Evolutionary conservation across 2,797 vertebrate species (phyloP), one percentile per base, ranked within the genome.

Genomic region (Clarias platycephalus): DNA sequence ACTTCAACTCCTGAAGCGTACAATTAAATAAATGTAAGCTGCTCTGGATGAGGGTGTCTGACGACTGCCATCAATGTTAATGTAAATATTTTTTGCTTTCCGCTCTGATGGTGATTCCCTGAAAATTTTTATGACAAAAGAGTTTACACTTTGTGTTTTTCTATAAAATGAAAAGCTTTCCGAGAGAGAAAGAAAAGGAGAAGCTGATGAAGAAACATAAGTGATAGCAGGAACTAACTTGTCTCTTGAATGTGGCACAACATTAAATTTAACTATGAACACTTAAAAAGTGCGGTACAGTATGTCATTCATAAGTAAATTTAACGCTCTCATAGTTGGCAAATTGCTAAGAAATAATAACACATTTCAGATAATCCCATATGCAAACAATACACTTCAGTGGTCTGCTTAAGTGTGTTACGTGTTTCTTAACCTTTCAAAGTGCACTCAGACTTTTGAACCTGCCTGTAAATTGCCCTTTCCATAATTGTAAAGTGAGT

Each of bases 391-490:
- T 28, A 55, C 44, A 57, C 53, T 57, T 31, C 26, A 10, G 37
- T 55, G 71, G 2, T 28, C 13, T 2, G 6, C 13, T n/a, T 68
- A 31, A 16, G 13, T 66, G 26, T 66, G 28, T 66, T 66, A 13
- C 31, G 4, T 28, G n/a, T 64, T 60, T 5, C 22, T 20, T 49
- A 26, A 72, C 49, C 26, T 72, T 24, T 72, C 28, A 62, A 49
- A 67, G 63, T 81, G 64, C 78, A 67, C 78, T 80, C 78, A 68
- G 64, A 68, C 64, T 37, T 81, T 70, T 28, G 24, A 49, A 28
- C 4, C 60, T 28, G 16, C n/a, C 10, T 80, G 16, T 53, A 31
- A 12, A 66, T 28, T 53, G 26, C 2, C n/a, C 7, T 66, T 24
- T n/a, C 1, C 22, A 8, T 49, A 62, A 31, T 22, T 12, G 1